Evolutionary conservation across 2,888 invertebrate genomes (phyloP).

Genomic region (Leptopilina syphax): DNA sequence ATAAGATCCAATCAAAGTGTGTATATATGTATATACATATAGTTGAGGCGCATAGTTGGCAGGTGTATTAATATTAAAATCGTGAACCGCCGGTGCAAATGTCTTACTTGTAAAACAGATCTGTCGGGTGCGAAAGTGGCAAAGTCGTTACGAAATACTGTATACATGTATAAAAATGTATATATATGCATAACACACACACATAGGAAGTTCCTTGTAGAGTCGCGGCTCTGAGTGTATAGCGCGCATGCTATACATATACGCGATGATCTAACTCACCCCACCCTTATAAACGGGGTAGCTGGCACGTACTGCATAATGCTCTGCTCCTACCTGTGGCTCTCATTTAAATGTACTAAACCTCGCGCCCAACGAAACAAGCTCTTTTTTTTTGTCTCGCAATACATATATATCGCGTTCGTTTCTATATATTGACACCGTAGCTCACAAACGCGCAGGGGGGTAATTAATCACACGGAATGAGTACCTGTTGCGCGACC

Average conservation of each 20-base stretch:
- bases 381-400: constrained; percentile 53
- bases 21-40: too few relatives aligned
- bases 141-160: constrained; percentile 28
- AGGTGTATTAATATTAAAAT: constrained; percentile 29
- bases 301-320: constrained; percentile 72
- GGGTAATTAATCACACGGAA: constrained; percentile 66
- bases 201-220: background rate
- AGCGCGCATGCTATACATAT: background rate
- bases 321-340: constrained; percentile 72
- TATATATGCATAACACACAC: constrained; percentile 9
- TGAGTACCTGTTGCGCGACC: constrained; percentile 67
- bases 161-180: background rate
- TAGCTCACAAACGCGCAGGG: constrained; percentile 43
- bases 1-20: constrained; percentile 28
- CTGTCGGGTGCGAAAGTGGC: constrained; percentile 32
- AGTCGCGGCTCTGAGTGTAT: background rate
- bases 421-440: constrained; percentile 62
- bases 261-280: constrained; percentile 36
- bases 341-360: constrained; percentile 75
- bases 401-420: constrained; percentile 42
- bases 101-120: constrained; percentile 31
- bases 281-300: constrained; percentile 60
- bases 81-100: constrained; percentile 9
- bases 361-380: constrained; percentile 58
- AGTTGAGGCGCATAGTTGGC: constrained; percentile 2